These are phyloP conservation scores for Drosophila busckii DNA, from an alignment of 1,140 invertebrate genomes.

Conservation along the genomic window DNA sequence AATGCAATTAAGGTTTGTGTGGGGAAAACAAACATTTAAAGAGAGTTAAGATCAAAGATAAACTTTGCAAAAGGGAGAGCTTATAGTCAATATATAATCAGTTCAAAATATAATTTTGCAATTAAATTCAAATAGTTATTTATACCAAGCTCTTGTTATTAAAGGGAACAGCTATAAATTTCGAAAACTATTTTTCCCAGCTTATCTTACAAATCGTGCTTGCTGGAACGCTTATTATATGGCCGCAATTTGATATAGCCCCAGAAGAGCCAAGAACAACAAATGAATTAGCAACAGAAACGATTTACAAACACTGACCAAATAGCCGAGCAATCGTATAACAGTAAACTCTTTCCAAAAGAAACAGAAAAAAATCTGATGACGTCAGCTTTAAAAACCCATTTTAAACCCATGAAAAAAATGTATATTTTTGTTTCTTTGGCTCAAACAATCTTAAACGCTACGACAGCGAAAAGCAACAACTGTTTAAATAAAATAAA, in stretches of 20 bases:
- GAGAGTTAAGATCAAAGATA: not conserved
- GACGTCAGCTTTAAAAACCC: conserved; percentile 55
- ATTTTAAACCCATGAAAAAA: conserved; percentile 33
- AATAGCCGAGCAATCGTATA: conserved; percentile 50
- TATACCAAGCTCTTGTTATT: no score
- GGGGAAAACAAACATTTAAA: no score
- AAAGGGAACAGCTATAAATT: no score
- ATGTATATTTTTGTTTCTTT: conserved; percentile 13
- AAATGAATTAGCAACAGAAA: conserved; percentile 18
- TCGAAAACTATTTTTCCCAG: not conserved
- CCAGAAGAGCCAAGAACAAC: not conserved
- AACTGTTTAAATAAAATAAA: not conserved
- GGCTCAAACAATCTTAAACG: conserved; percentile 14
- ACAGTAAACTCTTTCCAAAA: conserved; percentile 57
- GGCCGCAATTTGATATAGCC: not conserved
- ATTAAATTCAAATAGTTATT: no score
- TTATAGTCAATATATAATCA: not conserved
- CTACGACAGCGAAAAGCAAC: conserved; percentile 24
- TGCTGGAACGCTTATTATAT: no score
- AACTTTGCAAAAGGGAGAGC: not conserved
- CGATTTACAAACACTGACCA: conserved; percentile 6
- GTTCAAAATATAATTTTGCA: not conserved
- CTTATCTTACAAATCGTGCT: no score
- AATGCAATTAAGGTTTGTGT: conserved; percentile 3
- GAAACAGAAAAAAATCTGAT: conserved; percentile 58